A percentile compares a stretch with the other conserved stretches of the same genome.
phyloP scores from a whole-genome alignment of 2,113 vertebrate genomes.

The Thamnophis sirtalis region DNA sequence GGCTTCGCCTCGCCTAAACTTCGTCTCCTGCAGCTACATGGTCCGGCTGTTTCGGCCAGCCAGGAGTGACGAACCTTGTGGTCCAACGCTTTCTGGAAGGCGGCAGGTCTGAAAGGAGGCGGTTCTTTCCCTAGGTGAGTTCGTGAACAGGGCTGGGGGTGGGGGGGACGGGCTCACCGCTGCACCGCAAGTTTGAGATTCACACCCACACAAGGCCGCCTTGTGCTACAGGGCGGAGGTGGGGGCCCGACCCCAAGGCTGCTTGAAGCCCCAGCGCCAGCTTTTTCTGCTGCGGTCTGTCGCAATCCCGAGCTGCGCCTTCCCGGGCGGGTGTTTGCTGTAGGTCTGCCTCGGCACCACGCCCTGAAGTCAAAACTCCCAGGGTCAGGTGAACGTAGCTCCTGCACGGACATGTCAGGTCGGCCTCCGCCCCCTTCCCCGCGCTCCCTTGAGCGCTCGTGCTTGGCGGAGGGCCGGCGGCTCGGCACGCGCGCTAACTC shows the following conservation, averaged over 20 bases:
- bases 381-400: conserved; percentile 62
- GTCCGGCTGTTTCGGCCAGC: neutral
- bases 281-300: neutral
- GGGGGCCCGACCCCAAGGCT: neutral
- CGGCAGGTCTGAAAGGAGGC: neutral
- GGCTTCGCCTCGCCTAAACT: neutral
- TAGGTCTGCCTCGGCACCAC: conserved; percentile 67
- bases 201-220: neutral
- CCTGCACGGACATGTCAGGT: conserved; percentile 65
- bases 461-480: neutral
- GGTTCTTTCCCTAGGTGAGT: conserved; percentile 42
- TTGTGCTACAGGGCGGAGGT: neutral
- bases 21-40: neutral
- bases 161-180: neutral
- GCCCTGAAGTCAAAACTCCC: conserved; percentile 73
- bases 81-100: neutral
- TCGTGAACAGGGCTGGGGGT: neutral
- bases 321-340: neutral
- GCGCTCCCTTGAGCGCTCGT: conserved; percentile 31
- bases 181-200: neutral
- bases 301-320: conserved; percentile 14
- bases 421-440: conserved; percentile 55
- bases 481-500: neutral
- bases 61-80: neutral
- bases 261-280: neutral